A percentile compares a stretch with the other conserved stretches of the same genome.
phyloP scores from a whole-genome alignment of 2,888 invertebrate genomes.

The Cacoxenus indagator region DNA sequence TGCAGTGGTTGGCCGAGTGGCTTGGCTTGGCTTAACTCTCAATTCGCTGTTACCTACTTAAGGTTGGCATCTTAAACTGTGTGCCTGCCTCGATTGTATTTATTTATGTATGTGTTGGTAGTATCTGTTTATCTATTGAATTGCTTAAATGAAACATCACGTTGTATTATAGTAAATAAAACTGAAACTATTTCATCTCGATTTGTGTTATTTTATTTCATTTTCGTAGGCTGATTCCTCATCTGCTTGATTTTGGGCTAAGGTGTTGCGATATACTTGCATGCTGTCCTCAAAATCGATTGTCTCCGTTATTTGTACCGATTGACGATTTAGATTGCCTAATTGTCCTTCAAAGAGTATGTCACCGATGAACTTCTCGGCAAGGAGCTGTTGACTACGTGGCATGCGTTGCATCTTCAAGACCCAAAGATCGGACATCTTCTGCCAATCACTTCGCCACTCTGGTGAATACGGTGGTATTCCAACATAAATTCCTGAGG shows the following conservation, averaged over 20 bases:
- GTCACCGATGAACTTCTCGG: background rate
- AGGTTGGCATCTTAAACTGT: background rate
- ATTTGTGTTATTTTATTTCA: too few species aligned
- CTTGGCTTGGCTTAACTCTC: conserved; percentile 22
- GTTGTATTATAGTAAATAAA: background rate
- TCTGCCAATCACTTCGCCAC: background rate
- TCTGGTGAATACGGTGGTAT: conserved; percentile 1
- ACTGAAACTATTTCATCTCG: too few species aligned
- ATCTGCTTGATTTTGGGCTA: too few species aligned
- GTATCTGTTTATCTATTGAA: background rate
- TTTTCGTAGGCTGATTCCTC: too few species aligned
- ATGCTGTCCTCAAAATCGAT: too few species aligned
- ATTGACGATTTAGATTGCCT: background rate
- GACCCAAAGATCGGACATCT: background rate
- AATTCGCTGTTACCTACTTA: background rate
- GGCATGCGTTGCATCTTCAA: background rate
- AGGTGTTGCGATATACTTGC: too few species aligned
- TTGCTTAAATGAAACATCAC: background rate
- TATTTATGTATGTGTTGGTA: conserved; percentile 22
- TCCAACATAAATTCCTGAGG: too few species aligned
- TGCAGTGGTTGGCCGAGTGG: too few species aligned
- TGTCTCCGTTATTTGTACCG: background rate
- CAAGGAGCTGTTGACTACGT: background rate
- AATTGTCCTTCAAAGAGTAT: background rate
- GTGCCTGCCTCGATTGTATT: background rate